Evolutionary conservation across 2,888 invertebrate genomes (phyloP).

Genomic region (Acheta domesticus): DNA sequence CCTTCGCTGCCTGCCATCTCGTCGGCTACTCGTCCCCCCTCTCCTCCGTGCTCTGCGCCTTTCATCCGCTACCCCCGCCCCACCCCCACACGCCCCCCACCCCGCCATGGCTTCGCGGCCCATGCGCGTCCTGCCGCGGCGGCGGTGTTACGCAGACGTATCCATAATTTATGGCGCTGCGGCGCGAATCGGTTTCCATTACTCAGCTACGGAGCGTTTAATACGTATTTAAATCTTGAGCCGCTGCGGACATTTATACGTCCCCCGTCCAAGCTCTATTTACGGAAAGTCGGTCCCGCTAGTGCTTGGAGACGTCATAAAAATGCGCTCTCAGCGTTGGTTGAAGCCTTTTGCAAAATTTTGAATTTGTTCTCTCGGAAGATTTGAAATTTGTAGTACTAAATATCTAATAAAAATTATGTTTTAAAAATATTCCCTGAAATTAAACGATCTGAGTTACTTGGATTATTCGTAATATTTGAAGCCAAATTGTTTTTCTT

Average conservation of each 20-base stretch:
- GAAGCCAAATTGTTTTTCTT: no score
- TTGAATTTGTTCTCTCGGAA: no score
- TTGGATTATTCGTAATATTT: no score
- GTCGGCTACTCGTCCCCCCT: neutral
- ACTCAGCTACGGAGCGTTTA: neutral
- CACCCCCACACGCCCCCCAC: neutral
- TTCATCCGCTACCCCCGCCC: neutral
- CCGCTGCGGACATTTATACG: neutral
- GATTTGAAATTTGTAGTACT: no score
- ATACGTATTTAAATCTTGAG: conserved; percentile 1
- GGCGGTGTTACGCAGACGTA: conserved; percentile 2
- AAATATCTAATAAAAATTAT: no score
- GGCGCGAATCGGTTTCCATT: conserved; percentile 9
- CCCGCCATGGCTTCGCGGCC: neutral
- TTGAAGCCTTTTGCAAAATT: no score
- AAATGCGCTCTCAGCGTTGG: no score
- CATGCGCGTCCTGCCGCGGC: neutral
- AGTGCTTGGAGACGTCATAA: no score
- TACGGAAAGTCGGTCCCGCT: no score
- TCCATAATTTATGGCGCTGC: conserved; percentile 9
- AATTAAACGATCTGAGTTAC: no score
- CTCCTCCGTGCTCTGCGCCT: neutral
- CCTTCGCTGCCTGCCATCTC: no score
- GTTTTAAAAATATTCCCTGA: no score
- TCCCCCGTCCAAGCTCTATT: neutral